Base-by-base conservation (phyloP, 2,797 vertebrate genomes). In the Labroides dimidiatus region DNA sequence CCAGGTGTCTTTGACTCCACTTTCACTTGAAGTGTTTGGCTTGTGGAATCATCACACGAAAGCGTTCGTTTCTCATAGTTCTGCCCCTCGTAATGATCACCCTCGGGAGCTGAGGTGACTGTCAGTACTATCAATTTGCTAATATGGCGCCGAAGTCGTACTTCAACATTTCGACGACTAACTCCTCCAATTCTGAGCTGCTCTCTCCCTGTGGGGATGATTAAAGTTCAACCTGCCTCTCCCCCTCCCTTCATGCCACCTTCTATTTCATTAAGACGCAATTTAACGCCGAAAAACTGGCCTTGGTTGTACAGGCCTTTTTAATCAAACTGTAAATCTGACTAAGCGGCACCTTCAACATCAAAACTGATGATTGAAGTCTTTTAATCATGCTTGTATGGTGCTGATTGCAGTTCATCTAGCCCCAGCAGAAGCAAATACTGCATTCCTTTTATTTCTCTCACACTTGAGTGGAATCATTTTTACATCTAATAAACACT, bases 161-260 rank as follows among this genome's bases (percentile, higher is more conserved):
- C 45, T 39, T 60, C 16, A 9, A 6, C 2, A 48, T 58, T 78
- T 56, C 41, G 49, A 43, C 43, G 52, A n/a, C 65, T 37, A 49
- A 80, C 72, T 75, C 51, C 45, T 47, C 4, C 33, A 30, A 30
- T 75, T 81, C 66, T 53, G 17, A 61, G 36, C 24, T 17, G 19
- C 53, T 11, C n/a, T 37, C 24, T 79, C 72, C 75, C 67, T 56
- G 63, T 21, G 64, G 66, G 71, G 65, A 57, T 73, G 48, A 59
- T 81, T 77, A 70, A 60, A 74, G 63, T 66, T 45, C 45, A 49
- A 0, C 49, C 14, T 36, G 48, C 30, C 19, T 6, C 36, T 72
- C 37, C 21, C 1, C 42, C 24, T 44, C 9, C 15, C 21, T 27
- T 14, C 2, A 21, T 33, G n/a, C 55, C 68, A 52, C 30, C 51